Conservation (phyloP, 2,113 vertebrate genomes). For the Morone saxatilis region DNA sequence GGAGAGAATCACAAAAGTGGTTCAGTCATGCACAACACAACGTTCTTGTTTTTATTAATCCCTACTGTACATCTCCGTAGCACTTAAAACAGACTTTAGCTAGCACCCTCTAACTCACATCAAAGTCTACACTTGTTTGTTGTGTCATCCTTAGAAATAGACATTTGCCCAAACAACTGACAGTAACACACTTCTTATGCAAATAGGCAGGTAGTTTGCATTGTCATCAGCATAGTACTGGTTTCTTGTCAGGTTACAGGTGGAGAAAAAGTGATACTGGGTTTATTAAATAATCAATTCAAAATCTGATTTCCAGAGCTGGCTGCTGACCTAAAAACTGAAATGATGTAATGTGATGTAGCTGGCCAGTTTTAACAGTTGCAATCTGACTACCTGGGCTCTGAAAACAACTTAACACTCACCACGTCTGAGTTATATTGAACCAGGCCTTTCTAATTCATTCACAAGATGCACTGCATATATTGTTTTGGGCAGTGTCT, state of each 20-base stretch:
- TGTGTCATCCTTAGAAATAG: conserved; percentile 65
- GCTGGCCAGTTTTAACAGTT: conserved; percentile 13
- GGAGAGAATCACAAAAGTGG: conserved; percentile 80
- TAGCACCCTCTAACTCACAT: conserved; percentile 59
- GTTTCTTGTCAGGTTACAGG: conserved; percentile 54
- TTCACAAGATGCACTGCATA: not conserved
- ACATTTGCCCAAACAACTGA: conserved; percentile 66
- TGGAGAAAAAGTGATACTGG: conserved; percentile 30
- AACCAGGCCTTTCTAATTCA: not conserved
- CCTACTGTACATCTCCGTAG: conserved; percentile 74
- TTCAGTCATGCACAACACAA: conserved; percentile 84
- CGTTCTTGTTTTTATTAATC: conserved; percentile 84
- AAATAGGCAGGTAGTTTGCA: conserved; percentile 40
- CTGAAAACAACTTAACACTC: conserved; percentile 8
- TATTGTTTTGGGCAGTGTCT: conserved; percentile 10
- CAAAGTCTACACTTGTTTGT: conserved; percentile 72
- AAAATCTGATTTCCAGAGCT: not conserved
- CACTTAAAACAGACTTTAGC: conserved; percentile 71
- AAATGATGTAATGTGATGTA: conserved; percentile 2
- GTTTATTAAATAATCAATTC: conserved; percentile 19
- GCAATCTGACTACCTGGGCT: not conserved
- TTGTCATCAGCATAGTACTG: not conserved
- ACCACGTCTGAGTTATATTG: conserved; percentile 18
- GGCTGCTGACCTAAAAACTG: conserved; percentile 13
- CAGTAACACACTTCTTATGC: conserved; percentile 51